These are phyloP conservation scores for Mohoua ochrocephala DNA, from an alignment of 2,113 vertebrate species.

Conservation along the genomic window DNA sequence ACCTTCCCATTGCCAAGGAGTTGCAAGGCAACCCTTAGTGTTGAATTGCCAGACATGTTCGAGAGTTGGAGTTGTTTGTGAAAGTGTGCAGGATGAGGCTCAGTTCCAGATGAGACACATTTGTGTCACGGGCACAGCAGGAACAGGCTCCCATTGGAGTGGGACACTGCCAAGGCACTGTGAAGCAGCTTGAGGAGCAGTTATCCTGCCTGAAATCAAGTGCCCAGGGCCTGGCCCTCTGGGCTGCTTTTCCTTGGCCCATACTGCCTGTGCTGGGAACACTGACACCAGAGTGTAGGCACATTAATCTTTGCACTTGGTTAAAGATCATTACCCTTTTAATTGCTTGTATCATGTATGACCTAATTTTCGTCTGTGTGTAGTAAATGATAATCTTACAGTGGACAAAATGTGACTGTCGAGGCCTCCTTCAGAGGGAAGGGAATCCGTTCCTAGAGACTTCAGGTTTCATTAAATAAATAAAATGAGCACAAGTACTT, in stretches of 20 bases:
- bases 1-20: neutral
- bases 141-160: fast-evolving
- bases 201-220: neutral
- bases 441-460: neutral
- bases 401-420: neutral
- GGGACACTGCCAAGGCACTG: neutral
- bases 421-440: neutral
- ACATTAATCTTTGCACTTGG: neutral
- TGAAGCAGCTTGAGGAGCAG: neutral
- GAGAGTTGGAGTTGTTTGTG: neutral
- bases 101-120: neutral
- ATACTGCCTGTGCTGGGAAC: neutral
- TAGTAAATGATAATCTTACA: neutral
- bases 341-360: neutral
- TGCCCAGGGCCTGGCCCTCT: fast-evolving
- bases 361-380: neutral
- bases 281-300: too few relatives aligned
- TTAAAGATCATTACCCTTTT: neutral
- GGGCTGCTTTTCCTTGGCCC: neutral
- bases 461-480: neutral
- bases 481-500: neutral
- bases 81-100: neutral
- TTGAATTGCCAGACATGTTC: neutral
- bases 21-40: neutral
- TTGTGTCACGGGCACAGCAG: neutral